Evolutionary conservation across 2,113 vertebrate genomes (phyloP).

Genomic region (Eretmochelys imbricata): DNA sequence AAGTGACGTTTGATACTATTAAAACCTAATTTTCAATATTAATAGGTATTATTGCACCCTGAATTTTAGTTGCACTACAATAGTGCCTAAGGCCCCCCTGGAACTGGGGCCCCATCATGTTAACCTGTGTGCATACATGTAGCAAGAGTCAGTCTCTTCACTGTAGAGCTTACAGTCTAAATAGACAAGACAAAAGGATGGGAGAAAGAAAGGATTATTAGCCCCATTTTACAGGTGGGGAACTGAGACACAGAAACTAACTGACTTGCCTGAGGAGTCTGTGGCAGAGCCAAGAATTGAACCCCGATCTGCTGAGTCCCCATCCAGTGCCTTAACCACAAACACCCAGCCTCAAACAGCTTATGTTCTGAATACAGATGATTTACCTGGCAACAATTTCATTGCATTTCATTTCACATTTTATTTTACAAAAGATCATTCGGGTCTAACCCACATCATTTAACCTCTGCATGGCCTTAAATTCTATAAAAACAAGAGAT

Average conservation of each 20-base stretch:
- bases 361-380: background rate
- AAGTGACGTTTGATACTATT: background rate
- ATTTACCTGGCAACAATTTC: background rate
- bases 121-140: background rate
- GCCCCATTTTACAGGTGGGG: background rate
- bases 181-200: fast-evolving
- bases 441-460: background rate
- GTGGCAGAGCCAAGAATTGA: background rate
- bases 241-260: no score
- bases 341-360: fast-evolving
- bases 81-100: background rate
- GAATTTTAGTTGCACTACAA: background rate
- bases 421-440: background rate
- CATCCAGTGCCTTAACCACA: background rate
- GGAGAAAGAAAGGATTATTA: background rate
- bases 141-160: background rate
- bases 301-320: background rate
- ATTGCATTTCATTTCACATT: background rate
- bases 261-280: background rate
- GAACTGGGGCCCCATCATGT: background rate
- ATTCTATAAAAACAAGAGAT: background rate
- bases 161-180: background rate
- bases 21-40: background rate
- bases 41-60: background rate
- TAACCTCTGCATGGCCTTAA: background rate